A percentile compares a stretch with the other conserved stretches of the same genome.
Conservation (phyloP, 2,113 vertebrate species). For the Pollachius pollachius region DNA sequence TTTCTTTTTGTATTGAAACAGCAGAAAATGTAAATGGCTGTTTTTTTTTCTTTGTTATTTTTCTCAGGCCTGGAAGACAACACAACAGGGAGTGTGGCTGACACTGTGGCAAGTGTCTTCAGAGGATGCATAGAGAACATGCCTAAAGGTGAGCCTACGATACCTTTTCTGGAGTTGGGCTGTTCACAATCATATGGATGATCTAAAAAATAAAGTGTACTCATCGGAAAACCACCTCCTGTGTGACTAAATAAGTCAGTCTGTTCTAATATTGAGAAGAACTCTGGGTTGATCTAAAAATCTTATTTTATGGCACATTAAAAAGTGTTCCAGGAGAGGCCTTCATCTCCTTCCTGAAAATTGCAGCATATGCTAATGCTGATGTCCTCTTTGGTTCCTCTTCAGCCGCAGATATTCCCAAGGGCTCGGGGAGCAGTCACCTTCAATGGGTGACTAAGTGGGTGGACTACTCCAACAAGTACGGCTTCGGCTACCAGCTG, state of each 20-base stretch:
- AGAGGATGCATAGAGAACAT: slow-evolving; percentile 91
- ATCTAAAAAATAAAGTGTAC: background rate
- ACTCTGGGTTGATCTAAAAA: too few relatives aligned
- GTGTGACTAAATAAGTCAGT: too few relatives aligned
- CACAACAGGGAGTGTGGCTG: slow-evolving; percentile 89
- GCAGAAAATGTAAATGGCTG: background rate
- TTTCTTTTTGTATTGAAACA: too few relatives aligned
- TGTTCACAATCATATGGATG: background rate
- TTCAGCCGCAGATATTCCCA: slow-evolving; percentile 82
- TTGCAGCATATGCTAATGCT: background rate
- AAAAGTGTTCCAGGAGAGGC: too few relatives aligned
- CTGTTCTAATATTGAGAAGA: too few relatives aligned
- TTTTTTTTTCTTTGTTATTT: slow-evolving; percentile 19
- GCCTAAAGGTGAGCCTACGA: slow-evolving; percentile 77
- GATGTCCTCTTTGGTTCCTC: slow-evolving; percentile 23
- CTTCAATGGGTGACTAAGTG: slow-evolving; percentile 99
- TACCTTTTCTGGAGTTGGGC: background rate
- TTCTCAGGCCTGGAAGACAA: slow-evolving; percentile 89
- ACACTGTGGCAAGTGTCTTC: slow-evolving; percentile 88
- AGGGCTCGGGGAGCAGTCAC: slow-evolving; percentile 77
- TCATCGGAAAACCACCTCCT: background rate
- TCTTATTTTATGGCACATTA: too few relatives aligned
- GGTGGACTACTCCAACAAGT: slow-evolving; percentile 99
- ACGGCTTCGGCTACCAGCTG: slow-evolving; percentile 97
- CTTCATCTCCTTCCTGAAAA: too few relatives aligned